Percentiles rank a stretch among this genome's conserved stretches.
These are phyloP conservation scores for Eubucco bourcierii DNA, from an alignment of 2,113 vertebrate genomes.

Conservation along the genomic window DNA sequence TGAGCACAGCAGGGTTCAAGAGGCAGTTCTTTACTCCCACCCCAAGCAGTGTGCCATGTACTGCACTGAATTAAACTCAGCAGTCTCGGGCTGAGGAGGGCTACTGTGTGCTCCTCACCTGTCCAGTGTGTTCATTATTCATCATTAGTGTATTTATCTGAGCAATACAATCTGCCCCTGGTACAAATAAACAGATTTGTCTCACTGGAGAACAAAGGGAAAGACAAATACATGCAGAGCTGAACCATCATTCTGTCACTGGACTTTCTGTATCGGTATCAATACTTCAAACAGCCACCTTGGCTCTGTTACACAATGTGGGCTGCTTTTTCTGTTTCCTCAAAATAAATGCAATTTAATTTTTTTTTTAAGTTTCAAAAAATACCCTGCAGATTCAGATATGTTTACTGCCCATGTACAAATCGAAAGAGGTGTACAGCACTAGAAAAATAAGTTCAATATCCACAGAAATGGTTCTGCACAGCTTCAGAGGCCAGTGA, in stretches of 20 bases:
- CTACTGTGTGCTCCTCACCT: background rate
- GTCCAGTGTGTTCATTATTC: background rate
- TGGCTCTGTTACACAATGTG: background rate
- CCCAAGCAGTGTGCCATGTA: rapidly evolving
- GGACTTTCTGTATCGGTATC: background rate
- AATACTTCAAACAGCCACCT: slow-evolving; percentile 22
- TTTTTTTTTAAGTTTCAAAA: background rate
- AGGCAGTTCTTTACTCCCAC: background rate
- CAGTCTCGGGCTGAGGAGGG: background rate
- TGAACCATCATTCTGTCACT: background rate
- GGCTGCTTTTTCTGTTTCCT: background rate
- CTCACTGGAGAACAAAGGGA: no score
- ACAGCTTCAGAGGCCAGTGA: background rate
- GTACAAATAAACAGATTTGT: background rate
- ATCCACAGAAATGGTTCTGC: background rate
- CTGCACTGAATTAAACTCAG: background rate
- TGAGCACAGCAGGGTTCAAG: background rate
- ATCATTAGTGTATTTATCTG: background rate
- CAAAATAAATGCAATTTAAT: background rate
- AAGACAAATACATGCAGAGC: background rate
- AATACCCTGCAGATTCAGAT: background rate
- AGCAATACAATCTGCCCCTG: background rate
- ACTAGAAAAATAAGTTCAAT: background rate
- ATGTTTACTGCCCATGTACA: background rate
- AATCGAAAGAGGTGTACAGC: background rate